These are phyloP conservation scores for Lamellibrachia luymesi DNA, from an alignment of 1,140 invertebrate species.

Conservation along the genomic window DNA sequence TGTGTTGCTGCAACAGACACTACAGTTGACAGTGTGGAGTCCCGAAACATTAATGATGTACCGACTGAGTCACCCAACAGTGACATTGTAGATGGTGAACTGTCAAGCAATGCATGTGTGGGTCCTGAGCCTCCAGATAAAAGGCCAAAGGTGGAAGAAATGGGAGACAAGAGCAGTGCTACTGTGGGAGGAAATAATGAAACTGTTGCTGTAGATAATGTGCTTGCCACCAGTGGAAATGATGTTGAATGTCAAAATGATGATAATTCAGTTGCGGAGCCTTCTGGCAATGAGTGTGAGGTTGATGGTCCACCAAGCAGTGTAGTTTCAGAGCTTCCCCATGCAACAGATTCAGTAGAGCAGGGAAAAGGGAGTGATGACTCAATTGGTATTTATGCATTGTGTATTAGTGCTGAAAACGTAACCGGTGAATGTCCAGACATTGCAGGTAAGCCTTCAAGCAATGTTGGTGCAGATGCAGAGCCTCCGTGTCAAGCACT, in stretches of 20 bases:
- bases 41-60: not conserved
- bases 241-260: not conserved
- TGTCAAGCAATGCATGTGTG: no score
- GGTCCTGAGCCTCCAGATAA: not conserved
- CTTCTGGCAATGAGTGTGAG: not conserved
- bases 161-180: not conserved
- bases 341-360: not conserved
- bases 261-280: not conserved
- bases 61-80: not conserved
- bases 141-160: not conserved
- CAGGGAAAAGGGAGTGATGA: not conserved
- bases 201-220: not conserved
- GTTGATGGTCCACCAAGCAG: not conserved
- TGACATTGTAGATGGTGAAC: not conserved
- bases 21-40: not conserved
- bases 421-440: not conserved
- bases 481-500: not conserved
- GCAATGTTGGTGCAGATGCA: not conserved
- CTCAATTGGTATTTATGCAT: not conserved
- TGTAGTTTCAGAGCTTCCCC: not conserved
- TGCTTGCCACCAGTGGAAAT: not conserved
- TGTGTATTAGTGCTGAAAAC: not conserved
- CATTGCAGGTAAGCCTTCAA: not conserved
- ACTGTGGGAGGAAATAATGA: not conserved
- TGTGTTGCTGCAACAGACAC: not conserved